Percentiles rank a stretch among this genome's conserved stretches.
Evolutionary conservation across 2,113 vertebrate genomes (phyloP).

Genomic region (pig (Sus scrofa)): DNA sequence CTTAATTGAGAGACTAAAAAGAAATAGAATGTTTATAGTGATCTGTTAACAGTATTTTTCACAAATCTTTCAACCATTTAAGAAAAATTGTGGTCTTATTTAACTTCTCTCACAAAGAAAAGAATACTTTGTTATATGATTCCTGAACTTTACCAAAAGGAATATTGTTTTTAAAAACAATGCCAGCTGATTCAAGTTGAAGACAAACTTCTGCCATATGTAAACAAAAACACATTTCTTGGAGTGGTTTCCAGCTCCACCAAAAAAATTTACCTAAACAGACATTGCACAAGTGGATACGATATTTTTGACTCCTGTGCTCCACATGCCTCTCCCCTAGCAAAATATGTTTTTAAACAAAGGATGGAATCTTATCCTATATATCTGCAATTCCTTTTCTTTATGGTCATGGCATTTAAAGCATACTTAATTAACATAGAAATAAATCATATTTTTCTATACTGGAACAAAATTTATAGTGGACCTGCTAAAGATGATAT

Average conservation of each 20-base stretch:
- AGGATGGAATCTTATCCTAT: background rate
- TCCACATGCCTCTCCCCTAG: background rate
- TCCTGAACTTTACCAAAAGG: background rate
- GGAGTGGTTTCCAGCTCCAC: background rate
- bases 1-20: slow-evolving; percentile 37
- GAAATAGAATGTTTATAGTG: slow-evolving; percentile 29
- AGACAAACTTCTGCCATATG: background rate
- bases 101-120: slow-evolving; percentile 18
- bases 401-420: slow-evolving; percentile 41
- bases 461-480: background rate
- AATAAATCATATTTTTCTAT: slow-evolving; percentile 4
- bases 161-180: slow-evolving; percentile 42
- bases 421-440: slow-evolving; percentile 18
- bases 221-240: background rate
- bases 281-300: background rate
- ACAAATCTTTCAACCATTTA: slow-evolving; percentile 27
- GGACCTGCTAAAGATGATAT: background rate
- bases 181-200: background rate
- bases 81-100: background rate
- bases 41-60: background rate
- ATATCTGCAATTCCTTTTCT: background rate
- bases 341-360: background rate
- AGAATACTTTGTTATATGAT: background rate
- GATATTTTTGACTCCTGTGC: background rate
- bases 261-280: background rate